Evolutionary conservation across 1,140 invertebrate species (phyloP), one percentile per base, ranked within the genome.

Genomic region (Platyura marginata): DNA sequence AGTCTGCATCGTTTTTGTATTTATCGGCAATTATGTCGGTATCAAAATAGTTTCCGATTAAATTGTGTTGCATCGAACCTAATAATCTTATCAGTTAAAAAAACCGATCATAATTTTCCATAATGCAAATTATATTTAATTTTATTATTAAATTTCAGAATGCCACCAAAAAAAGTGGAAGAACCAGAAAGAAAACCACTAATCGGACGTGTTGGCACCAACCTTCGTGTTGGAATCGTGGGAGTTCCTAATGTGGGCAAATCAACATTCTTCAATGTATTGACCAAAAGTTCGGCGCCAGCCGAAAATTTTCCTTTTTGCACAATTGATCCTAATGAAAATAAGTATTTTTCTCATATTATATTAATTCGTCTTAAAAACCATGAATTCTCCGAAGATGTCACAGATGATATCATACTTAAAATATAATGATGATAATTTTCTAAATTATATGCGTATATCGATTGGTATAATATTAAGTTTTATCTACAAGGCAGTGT

Each of bases 251-350:
- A 97, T 71, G 93, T 97, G 49, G 93, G 93, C 43, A 99, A 99
- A 67, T 97, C 92, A 4, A 98, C 96, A 34, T 98, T 99, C 66
- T 99, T 99, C 71, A 99, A 99, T 67, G 92, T 98, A 1, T 63
- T 98, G 23, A 98, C 93, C 15, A 92, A 97, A 62, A 95, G 89
- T 60, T 79, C 88, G 55, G 94, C 89, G 9, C 77, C 90, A 43
- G 92, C 95, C 42, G 89, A 98, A 68, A 98, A 99, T 59, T 97
- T 98, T 64, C 95, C 96, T 4, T 99, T 99, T 69, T 99, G 96
- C 70, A 99, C 96, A 56, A 99, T 99, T 57, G 93, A 98, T 70
- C 96, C 96, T 19, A 98, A 98, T 90, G 95, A 98, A 80, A 97
- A 92, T 95, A 91, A 93, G 87, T 91, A 84, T 81, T 56, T 53